Evolutionary conservation across 2,797 vertebrate genomes (phyloP), one percentile per base, ranked within the genome.

Genomic region (Valencia hispanica): DNA sequence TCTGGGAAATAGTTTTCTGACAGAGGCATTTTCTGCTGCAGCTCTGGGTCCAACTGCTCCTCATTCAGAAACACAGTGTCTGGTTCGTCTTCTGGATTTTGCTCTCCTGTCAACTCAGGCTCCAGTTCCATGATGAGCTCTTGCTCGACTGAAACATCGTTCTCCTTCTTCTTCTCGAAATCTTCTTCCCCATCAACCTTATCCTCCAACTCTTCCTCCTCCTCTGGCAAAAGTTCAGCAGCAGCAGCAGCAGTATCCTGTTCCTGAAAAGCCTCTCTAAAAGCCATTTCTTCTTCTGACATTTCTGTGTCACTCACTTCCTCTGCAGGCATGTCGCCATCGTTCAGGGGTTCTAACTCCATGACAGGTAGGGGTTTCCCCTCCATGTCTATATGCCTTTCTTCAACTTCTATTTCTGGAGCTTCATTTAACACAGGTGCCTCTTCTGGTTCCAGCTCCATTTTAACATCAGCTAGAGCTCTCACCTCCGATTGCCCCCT

Each of bases 341-440:
- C 68, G n/a, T 69, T 48, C 41, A 82, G 45, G 0, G 73, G 84
- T 32, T 87, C 82, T 55, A 79, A 17, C 59, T 89, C 69, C 83
- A 78, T 74, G 36, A 57, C 32, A 22, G 82, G 48, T 11, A 32
- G 45, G 11, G 27, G 39, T 27, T 81, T 68, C n/a, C 7, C 22
- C 68, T 86, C 84, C 70, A 51, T 79, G 53, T 79, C 75, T 25
- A 36, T 59, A 15, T 77, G 68, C 34, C 65, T 77, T 73, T 81
- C 74, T 34, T 77, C 32, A 20, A 57, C 34, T n/a, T 83, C 51
- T 39, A n/a, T n/a, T 2, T 2, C 36, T 66, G 63, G 36, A 36
- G 17, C n/a, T 32, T 76, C 50, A 18, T 34, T 5, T 32, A 22
- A 22, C 39, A 27, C 41, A 27, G 18, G 41, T 4, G 41, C 12